Evolutionary conservation across 2,797 vertebrate genomes (phyloP), one percentile per base, ranked within the genome.

Genomic region (Oryzias sinensis): DNA sequence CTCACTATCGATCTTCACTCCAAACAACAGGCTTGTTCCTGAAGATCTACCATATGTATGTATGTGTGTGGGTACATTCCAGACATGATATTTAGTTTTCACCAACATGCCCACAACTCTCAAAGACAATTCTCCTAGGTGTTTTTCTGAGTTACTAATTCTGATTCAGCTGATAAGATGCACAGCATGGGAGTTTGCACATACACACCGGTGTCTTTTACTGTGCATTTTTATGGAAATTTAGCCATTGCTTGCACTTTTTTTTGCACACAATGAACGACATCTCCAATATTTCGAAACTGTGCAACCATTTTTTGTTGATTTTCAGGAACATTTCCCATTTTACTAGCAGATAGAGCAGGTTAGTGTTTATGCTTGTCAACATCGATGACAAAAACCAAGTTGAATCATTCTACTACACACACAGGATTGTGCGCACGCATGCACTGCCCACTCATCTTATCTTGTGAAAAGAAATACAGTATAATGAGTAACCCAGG

Each of bases 1-100:
- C 86, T 75, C 70, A 78, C 53, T 86, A 90, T 88, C 83, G 84
- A 92, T 88, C 89, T 88, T 79, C 71, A 63, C 72, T 67, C 70
- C 6, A 53, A 81, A 87, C 82, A 88, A 88, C 81, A 74, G 70
- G 73, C 81, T 79, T 87, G 85, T 78, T 87, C 79, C 73, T 75
- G 68, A 82, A 83, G 65, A 85, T 77, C 62, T 77, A 68, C 62
- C 75, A 27, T 72, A 41, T 64, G 43, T 65, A 45, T 57, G 49
- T 59, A 16, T 53, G 49, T 41, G 59, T 62, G 60, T 74, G 53
- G 70, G 69, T 72, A 80, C 69, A 49, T 80, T 85, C 48, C 53
- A 75, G 68, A 79, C 64, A 85, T 77, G 74, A 79, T 79, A 74
- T 80, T 81, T 82, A 78, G 48, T 57, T 78, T 56, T 66, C 59